These are phyloP conservation scores for Tinea trinotella DNA, from an alignment of 2,888 invertebrate species.

Conservation along the genomic window DNA sequence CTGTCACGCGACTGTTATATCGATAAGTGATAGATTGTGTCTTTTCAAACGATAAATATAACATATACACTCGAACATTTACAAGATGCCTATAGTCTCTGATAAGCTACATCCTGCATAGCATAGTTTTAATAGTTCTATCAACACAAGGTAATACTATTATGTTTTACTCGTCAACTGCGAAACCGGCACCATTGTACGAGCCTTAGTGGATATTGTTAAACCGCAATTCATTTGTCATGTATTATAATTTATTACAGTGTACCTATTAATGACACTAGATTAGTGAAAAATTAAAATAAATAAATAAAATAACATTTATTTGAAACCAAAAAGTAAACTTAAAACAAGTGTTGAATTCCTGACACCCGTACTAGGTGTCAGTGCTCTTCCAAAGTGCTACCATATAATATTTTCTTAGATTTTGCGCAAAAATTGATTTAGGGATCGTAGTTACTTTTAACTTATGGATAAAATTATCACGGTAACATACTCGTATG, in stretches of 20 bases:
- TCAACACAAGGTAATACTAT: conserved; percentile 60
- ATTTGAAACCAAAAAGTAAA: too few species aligned
- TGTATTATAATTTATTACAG: background rate
- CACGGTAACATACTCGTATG: too few species aligned
- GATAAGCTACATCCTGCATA: conserved; percentile 4
- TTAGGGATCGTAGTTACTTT: too few species aligned
- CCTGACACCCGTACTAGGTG: too few species aligned
- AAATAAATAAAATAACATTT: too few species aligned
- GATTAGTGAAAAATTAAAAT: too few species aligned
- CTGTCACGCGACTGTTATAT: conserved; percentile 31
- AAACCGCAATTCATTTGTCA: conserved; percentile 2
- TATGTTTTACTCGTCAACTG: conserved; percentile 51
- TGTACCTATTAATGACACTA: too few species aligned
- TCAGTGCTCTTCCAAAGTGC: too few species aligned
- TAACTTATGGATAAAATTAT: too few species aligned
- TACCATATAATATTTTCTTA: too few species aligned
- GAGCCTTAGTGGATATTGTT: conserved; percentile 10
- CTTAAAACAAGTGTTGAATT: too few species aligned
- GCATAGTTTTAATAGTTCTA: conserved; percentile 40
- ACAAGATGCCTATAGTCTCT: background rate
- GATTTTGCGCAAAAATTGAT: too few species aligned
- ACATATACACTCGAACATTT: background rate
- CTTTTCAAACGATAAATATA: conserved; percentile 22
- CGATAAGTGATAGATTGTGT: conserved; percentile 60
- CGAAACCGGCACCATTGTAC: conserved; percentile 44